Base-by-base conservation (phyloP, 2,888 invertebrate genomes). In the Drosophila hawaiiensis region DNA sequence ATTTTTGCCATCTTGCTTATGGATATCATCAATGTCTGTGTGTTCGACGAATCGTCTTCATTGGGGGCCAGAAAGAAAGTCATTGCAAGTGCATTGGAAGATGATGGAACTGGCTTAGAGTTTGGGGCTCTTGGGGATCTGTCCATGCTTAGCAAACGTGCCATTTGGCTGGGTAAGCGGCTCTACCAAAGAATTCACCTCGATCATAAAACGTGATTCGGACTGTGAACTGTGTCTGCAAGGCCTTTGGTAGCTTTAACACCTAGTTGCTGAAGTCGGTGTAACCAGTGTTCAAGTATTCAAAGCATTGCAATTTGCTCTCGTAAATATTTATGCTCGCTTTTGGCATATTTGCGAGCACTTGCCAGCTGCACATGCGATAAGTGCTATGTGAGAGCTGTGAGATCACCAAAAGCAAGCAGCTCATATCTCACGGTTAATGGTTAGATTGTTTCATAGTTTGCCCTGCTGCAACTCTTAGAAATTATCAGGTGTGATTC, bases 121-220 rank as follows among this genome's bases (percentile, higher is more conserved):
- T 37, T 43, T 64, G 31, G 12, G 33, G 62, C 37, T 6, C 37
- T 43, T 33, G 10, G 50, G 39, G 41, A 10, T 54, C 10, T n/a
- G 41, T 25, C 31, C 25, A 41, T 31, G 60, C 19, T 62, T 35
- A 56, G 49, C 25, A 83, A 73, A 85, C 84, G 84, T 85, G 84
- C 62, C 89, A 76, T 84, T 86, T 83, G 61, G 29, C 50, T 64
- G 47, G 43, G 56, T 50, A 29, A 56, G 49, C 41, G 66, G 12
- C 31, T 53, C 53, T 58, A 39, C 41, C 25, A 35, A 84, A 85
- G 83, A 86, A 84, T 83, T 91, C 83, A 90, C 92, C 91, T 91
- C 91, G 91, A 90, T 92, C 92, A 90, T 91, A 92, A 92, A 91
- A 92, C 92, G 91, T 92, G 92, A 90, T 89, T 87, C 76, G 83